phyloP scores from a whole-genome alignment of 2,113 vertebrate genomes.

The Climacteris rufus region DNA sequence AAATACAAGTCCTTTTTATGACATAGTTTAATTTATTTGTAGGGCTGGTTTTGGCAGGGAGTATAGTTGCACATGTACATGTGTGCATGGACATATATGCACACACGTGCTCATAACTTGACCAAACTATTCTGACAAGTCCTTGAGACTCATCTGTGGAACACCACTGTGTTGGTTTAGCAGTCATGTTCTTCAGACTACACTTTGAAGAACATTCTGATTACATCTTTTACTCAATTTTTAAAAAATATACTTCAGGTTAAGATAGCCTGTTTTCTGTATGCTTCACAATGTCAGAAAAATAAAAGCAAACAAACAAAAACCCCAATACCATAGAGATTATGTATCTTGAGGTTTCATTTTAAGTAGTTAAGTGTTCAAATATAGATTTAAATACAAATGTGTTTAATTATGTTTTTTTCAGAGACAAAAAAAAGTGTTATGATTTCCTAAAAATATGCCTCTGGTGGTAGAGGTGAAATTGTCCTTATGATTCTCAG shows the following conservation, averaged over 20 bases:
- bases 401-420: background rate
- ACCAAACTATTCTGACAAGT: background rate
- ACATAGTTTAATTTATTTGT: background rate
- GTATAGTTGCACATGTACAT: background rate
- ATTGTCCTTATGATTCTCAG: background rate
- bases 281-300: background rate
- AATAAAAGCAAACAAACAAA: background rate
- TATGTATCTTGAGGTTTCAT: background rate
- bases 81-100: background rate
- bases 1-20: background rate
- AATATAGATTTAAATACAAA: background rate
- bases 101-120: background rate
- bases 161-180: background rate
- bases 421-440: background rate
- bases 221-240: background rate
- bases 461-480: background rate
- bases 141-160: background rate
- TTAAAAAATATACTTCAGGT: background rate
- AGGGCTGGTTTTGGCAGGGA: background rate
- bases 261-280: background rate
- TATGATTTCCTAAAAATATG: background rate
- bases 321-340: accelerated
- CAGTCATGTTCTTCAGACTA: background rate
- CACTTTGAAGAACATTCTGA: background rate
- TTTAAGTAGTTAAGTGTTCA: background rate